phyloP scores from a whole-genome alignment of 1,140 invertebrate genomes.

The Euura saliciscinereae region DNA sequence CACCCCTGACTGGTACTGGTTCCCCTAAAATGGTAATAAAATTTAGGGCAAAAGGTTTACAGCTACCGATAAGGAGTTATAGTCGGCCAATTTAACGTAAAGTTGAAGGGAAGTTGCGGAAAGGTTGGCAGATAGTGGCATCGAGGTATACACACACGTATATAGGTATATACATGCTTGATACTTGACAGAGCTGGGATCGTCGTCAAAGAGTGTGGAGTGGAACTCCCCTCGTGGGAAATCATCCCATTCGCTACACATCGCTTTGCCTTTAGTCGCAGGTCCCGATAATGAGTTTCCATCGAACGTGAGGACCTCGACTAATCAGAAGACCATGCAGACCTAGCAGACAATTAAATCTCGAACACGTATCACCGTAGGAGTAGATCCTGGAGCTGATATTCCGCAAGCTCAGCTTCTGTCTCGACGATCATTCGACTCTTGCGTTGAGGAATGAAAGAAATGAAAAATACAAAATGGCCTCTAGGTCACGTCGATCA shows the following conservation, averaged over 20 bases:
- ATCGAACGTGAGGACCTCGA: not conserved
- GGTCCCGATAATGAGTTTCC: not conserved
- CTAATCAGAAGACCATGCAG: not conserved
- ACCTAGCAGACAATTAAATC: not conserved
- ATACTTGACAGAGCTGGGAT: not conserved
- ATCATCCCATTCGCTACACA: conserved; percentile 4
- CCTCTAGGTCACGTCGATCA: too few relatives aligned
- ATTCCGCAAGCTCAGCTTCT: too few relatives aligned
- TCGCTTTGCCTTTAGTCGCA: not conserved
- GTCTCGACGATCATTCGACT: too few relatives aligned
- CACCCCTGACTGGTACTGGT: too few relatives aligned
- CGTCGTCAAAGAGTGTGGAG: not conserved
- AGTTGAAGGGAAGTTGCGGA: not conserved
- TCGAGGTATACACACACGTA: not conserved
- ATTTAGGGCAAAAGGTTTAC: not conserved
- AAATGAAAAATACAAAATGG: too few relatives aligned
- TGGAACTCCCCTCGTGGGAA: not conserved
- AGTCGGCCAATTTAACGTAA: not conserved
- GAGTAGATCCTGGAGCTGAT: not conserved
- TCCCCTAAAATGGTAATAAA: not conserved
- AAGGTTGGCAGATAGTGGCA: not conserved
- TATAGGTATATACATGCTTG: not conserved
- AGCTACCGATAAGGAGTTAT: not conserved
- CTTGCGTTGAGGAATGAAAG: too few relatives aligned
- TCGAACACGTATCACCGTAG: not conserved